Conservation (phyloP, 2,797 vertebrate genomes). For the Phoebastria nigripes region DNA sequence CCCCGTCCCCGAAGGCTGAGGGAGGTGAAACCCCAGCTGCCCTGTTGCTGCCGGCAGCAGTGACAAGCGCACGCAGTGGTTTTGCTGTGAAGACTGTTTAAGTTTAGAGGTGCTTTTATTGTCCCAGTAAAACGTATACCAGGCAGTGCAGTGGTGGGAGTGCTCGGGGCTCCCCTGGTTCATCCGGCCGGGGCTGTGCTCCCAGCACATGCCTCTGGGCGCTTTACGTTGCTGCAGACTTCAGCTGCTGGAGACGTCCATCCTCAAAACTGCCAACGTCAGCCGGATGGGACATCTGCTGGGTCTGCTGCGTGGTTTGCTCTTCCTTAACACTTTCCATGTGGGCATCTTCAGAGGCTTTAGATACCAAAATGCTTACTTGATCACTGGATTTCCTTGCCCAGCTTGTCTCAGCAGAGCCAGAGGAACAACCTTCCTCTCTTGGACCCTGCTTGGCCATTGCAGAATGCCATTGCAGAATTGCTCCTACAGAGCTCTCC, state of each 20-base stretch:
- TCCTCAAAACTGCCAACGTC: not conserved
- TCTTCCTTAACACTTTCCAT: not conserved
- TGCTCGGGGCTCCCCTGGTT: not conserved
- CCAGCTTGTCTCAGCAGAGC: not conserved
- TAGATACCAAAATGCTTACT: not conserved
- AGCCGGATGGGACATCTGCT: not conserved
- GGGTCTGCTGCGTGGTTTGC: not conserved
- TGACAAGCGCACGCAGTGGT: not conserved
- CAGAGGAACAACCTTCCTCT: not conserved
- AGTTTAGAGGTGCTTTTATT: not conserved
- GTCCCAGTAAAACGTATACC: not conserved
- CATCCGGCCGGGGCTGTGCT: not conserved
- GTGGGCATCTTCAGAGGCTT: not conserved
- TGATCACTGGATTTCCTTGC: not conserved
- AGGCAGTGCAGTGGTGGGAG: not conserved
- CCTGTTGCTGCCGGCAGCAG: not conserved
- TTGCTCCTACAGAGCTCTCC: not conserved
- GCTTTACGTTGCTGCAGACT: accelerated
- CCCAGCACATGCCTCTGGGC: too few species aligned
- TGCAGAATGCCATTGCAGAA: not conserved
- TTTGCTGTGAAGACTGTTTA: not conserved
- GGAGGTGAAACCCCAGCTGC: not conserved
- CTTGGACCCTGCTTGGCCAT: not conserved
- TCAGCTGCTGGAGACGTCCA: not conserved
- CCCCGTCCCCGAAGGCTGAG: not conserved